A percentile compares a stretch with the other conserved stretches of the same genome.
Evolutionary conservation across 2,888 invertebrate species (phyloP).

Genomic region (Artemia sinica): DNA sequence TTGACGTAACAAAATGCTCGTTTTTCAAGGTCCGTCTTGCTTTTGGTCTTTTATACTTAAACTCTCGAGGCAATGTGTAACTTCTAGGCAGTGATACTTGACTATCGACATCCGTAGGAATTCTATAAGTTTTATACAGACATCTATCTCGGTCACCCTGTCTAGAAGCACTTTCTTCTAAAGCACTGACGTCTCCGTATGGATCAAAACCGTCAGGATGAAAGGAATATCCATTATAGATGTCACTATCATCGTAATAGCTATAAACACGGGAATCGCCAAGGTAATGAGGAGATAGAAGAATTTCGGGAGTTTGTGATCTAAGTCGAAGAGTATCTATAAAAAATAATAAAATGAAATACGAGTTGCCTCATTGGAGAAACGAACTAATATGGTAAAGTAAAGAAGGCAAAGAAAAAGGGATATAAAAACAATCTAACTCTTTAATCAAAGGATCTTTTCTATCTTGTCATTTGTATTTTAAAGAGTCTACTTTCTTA

Average conservation of each 20-base stretch:
- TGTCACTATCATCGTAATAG: constrained; percentile 30
- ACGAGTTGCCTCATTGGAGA: background rate
- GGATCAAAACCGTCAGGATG: constrained; percentile 21
- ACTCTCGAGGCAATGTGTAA: constrained; percentile 66
- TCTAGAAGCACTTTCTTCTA: constrained; percentile 12
- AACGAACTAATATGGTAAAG: background rate
- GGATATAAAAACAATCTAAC: too few relatives aligned
- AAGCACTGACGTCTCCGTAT: constrained; percentile 10
- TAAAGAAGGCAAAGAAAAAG: too few relatives aligned
- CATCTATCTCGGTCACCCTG: constrained; percentile 25
- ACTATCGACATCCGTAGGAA: constrained; percentile 51
- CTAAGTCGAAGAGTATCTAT: constrained; percentile 32
- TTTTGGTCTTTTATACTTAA: constrained; percentile 47
- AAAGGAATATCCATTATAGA: constrained; percentile 26
- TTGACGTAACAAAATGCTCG: constrained; percentile 55
- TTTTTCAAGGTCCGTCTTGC: constrained; percentile 42
- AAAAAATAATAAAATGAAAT: background rate
- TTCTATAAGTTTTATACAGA: constrained; percentile 37
- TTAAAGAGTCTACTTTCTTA: too few relatives aligned
- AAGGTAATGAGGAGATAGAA: constrained; percentile 55
- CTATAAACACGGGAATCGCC: constrained; percentile 40
- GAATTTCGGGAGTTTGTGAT: constrained; percentile 56
- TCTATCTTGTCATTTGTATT: too few relatives aligned
- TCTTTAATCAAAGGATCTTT: too few relatives aligned
- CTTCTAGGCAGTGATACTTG: constrained; percentile 65